Conservation (phyloP, 2,888 invertebrate genomes). For the Plutella xylostella region DNA sequence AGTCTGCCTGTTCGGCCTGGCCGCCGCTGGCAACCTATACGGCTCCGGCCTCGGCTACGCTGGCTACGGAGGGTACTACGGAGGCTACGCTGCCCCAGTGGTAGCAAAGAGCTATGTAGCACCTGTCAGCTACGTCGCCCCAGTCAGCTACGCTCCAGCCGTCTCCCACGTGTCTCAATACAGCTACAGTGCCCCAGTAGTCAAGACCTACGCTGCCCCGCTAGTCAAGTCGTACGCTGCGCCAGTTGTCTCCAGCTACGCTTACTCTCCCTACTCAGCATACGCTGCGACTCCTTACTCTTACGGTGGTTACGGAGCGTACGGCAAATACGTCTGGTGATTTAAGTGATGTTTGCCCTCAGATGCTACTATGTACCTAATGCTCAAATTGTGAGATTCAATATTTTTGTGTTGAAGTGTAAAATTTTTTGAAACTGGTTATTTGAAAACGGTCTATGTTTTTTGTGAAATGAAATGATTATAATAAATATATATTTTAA, state of each 20-base stretch:
- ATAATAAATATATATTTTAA: too few species aligned
- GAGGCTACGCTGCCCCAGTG: slow-evolving; percentile 13
- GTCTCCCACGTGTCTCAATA: slow-evolving; percentile 19
- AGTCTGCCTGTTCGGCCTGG: slow-evolving; percentile 34
- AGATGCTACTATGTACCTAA: too few species aligned
- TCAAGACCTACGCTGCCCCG: slow-evolving; percentile 33
- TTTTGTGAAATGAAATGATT: too few species aligned
- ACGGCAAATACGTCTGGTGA: background rate
- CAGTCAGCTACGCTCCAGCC: slow-evolving; percentile 21
- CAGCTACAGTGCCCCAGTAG: slow-evolving; percentile 25
- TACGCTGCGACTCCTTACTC: slow-evolving; percentile 23
- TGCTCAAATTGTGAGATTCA: too few species aligned
- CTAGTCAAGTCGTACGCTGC: slow-evolving; percentile 35
- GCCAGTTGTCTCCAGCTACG: slow-evolving; percentile 16
- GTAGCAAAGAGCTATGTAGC: slow-evolving; percentile 14
- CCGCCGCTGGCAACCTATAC: slow-evolving; percentile 32
- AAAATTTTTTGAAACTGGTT: too few species aligned
- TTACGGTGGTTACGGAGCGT: background rate
- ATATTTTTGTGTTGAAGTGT: too few species aligned
- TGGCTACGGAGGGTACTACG: slow-evolving; percentile 13
- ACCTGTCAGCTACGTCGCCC: background rate
- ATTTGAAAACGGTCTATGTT: too few species aligned
- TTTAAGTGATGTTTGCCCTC: too few species aligned
- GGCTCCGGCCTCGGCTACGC: slow-evolving; percentile 15
- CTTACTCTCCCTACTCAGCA: slow-evolving; percentile 4